These are phyloP conservation scores for Stegastes partitus DNA, from an alignment of 2,113 vertebrate species.

Conservation along the genomic window DNA sequence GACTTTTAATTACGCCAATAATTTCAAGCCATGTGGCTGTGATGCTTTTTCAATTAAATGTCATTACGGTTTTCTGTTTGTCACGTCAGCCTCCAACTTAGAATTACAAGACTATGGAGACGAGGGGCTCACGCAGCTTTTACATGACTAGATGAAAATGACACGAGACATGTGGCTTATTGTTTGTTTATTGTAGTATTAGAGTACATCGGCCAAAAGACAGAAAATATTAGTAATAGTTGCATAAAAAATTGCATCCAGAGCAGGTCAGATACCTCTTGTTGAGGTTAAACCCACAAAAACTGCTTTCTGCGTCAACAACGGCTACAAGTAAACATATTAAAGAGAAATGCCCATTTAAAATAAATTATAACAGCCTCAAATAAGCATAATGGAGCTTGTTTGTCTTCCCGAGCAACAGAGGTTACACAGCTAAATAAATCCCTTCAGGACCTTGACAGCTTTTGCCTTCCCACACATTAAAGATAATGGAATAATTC, in stretches of 20 bases:
- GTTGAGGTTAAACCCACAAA: not conserved
- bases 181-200: not conserved
- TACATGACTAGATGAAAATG: not conserved
- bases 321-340: not conserved
- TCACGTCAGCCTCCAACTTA: not conserved
- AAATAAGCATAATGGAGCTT: not conserved
- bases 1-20: conserved; percentile 66
- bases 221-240: too few species aligned
- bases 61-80: conserved; percentile 42
- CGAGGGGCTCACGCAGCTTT: not conserved
- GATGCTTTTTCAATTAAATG: conserved; percentile 67
- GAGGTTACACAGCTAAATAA: conserved; percentile 61
- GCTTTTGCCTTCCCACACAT: conserved; percentile 63
- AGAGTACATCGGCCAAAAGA: too few species aligned
- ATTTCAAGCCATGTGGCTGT: conserved; percentile 55
- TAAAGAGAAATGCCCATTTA: not conserved
- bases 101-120: conserved; percentile 1
- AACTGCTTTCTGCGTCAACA: not conserved
- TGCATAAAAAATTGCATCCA: too few species aligned
- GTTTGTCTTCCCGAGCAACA: conserved; percentile 26
- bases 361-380: not conserved
- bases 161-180: too few species aligned
- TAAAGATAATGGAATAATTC: conserved; percentile 80
- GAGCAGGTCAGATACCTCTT: not conserved
- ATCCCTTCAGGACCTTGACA: conserved; percentile 56